Conservation (phyloP, 2,113 vertebrate genomes). For the Rhinopomastus cyanomelas region DNA sequence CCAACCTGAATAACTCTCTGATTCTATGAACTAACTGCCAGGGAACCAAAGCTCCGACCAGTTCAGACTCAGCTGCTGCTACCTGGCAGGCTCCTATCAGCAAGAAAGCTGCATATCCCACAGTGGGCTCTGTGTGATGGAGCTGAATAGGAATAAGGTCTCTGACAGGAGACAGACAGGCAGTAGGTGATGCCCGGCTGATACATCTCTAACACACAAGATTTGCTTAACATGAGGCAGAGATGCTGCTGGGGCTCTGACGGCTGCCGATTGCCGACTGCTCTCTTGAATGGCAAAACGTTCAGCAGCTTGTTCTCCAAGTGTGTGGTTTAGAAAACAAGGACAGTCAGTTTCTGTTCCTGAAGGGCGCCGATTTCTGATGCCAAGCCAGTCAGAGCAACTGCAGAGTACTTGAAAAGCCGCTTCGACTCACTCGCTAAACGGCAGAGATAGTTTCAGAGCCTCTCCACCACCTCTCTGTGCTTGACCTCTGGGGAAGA, state of each 20-base stretch:
- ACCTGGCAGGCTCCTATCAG: background rate
- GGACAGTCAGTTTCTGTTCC: background rate
- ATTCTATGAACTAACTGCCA: too few species aligned
- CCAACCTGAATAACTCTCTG: too few species aligned
- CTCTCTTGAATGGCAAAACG: background rate
- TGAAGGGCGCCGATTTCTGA: background rate
- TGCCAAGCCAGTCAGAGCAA: background rate
- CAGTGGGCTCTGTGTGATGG: accelerated
- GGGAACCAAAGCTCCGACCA: background rate
- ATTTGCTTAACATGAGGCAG: background rate
- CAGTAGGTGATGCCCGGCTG: background rate
- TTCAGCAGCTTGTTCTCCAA: background rate
- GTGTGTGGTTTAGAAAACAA: accelerated
- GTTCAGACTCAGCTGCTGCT: background rate
- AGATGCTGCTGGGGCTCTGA: background rate
- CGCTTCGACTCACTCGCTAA: background rate
- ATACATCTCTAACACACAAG: background rate
- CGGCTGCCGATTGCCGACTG: accelerated
- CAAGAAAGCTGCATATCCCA: accelerated
- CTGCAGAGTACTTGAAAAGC: background rate
- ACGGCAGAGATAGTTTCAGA: background rate
- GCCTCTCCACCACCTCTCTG: background rate
- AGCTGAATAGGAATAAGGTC: accelerated
- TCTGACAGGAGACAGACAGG: background rate
- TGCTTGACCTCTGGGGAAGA: background rate